Conservation (phyloP, 2,113 vertebrate species). For the Notiomystis cincta region DNA sequence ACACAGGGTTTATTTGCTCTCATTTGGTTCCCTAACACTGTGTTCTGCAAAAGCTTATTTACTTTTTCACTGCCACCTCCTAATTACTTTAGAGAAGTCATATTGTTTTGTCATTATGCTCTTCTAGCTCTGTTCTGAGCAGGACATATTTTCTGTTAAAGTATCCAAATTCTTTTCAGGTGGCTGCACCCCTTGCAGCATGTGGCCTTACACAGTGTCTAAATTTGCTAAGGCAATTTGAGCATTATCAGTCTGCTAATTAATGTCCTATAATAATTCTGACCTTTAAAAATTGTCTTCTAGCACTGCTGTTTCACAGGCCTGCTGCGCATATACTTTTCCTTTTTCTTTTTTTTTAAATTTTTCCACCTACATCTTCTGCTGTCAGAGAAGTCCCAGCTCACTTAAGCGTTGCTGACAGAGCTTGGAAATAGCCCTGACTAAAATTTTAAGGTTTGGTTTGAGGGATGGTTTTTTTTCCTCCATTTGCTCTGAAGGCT, state of each 20-base stretch:
- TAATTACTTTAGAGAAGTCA: conserved; percentile 12
- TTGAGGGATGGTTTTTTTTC: not conserved
- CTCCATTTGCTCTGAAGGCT: not conserved
- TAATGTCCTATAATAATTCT: conserved; percentile 44
- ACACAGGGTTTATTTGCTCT: not conserved
- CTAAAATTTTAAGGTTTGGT: not conserved
- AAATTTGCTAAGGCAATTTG: not conserved
- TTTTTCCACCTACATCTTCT: not conserved
- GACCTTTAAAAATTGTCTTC: conserved; percentile 45
- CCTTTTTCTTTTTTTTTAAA: not conserved
- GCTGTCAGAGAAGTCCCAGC: not conserved
- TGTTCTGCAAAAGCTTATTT: conserved; percentile 18
- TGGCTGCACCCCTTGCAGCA: not conserved
- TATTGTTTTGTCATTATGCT: not conserved
- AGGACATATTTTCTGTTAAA: not conserved
- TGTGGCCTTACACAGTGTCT: not conserved
- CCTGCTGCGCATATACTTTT: not conserved
- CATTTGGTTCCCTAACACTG: not conserved
- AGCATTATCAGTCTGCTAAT: conserved; percentile 39
- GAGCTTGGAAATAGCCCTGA: not conserved
- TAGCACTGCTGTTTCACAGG: not conserved
- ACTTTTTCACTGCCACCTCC: not conserved
- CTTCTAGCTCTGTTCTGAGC: not conserved
- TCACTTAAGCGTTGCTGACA: not conserved
- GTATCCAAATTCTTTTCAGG: conserved; percentile 5